These are phyloP conservation scores for Hololepta plana DNA, from an alignment of 2,888 invertebrate species.

Conservation along the genomic window DNA sequence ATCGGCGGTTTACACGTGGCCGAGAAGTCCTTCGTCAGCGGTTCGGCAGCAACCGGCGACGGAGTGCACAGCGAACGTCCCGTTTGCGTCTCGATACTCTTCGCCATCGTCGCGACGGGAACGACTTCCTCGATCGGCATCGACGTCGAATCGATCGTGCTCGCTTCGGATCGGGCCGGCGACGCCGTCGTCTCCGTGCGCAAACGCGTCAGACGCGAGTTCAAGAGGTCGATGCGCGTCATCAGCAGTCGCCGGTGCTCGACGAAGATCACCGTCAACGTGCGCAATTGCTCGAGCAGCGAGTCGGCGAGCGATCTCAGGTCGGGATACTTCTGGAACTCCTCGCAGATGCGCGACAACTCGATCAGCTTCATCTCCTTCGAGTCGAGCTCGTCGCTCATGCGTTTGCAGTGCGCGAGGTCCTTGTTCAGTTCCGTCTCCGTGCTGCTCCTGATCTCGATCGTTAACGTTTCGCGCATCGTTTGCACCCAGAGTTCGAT, in stretches of 20 bases:
- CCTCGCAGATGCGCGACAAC: slow-evolving; percentile 29
- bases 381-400: slow-evolving; percentile 24
- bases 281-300: slow-evolving; percentile 36
- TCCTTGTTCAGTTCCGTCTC: slow-evolving; percentile 19
- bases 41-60: slow-evolving; percentile 17
- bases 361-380: slow-evolving; percentile 31
- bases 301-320: slow-evolving; percentile 27
- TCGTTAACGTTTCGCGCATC: slow-evolving; percentile 20
- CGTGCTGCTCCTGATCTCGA: slow-evolving; percentile 14
- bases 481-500: slow-evolving; percentile 35
- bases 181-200: too few species aligned
- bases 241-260: slow-evolving; percentile 44
- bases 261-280: slow-evolving; percentile 35
- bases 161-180: slow-evolving; percentile 33
- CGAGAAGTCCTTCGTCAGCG: slow-evolving; percentile 31
- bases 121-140: slow-evolving; percentile 50
- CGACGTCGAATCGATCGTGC: slow-evolving; percentile 49
- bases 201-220: too few species aligned
- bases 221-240: slow-evolving; percentile 36
- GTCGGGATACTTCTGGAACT: slow-evolving; percentile 29
- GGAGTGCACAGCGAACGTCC: slow-evolving; percentile 37
- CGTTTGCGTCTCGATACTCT: slow-evolving; percentile 47
- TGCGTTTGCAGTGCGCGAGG: slow-evolving; percentile 19
- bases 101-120: slow-evolving; percentile 14
- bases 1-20: slow-evolving; percentile 34